These are phyloP conservation scores for Emydura subglobosa DNA, from an alignment of 2,113 vertebrate genomes.

Conservation along the genomic window DNA sequence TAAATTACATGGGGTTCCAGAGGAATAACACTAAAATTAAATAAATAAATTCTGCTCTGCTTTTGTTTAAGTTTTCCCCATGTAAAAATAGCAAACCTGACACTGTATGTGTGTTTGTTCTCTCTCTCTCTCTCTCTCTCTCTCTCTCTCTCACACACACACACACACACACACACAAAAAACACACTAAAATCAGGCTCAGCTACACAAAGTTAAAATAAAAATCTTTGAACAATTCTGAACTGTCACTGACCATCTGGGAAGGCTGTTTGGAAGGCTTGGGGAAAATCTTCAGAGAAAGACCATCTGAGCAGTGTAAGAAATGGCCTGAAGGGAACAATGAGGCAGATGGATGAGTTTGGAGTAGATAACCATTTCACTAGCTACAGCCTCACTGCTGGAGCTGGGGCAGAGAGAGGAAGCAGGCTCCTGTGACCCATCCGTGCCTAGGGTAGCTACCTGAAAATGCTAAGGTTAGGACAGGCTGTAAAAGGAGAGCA, in stretches of 20 bases:
- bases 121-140: no score
- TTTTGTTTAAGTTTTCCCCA: background rate
- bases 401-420: background rate
- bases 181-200: accelerated
- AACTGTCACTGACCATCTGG: background rate
- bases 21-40: background rate
- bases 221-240: background rate
- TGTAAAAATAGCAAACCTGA: background rate
- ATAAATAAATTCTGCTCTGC: slow-evolving; percentile 10
- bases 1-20: slow-evolving; percentile 3
- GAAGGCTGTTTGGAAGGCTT: background rate
- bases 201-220: background rate
- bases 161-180: background rate
- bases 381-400: background rate
- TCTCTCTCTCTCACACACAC: background rate
- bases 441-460: no score
- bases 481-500: no score
- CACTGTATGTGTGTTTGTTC: background rate
- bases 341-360: background rate
- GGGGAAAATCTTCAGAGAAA: background rate
- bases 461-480: no score
- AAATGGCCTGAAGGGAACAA: background rate
- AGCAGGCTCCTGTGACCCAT: background rate
- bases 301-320: background rate
- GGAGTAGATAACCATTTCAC: background rate